Conservation (phyloP, 1,140 invertebrate genomes). For the Eciton burchellii region DNA sequence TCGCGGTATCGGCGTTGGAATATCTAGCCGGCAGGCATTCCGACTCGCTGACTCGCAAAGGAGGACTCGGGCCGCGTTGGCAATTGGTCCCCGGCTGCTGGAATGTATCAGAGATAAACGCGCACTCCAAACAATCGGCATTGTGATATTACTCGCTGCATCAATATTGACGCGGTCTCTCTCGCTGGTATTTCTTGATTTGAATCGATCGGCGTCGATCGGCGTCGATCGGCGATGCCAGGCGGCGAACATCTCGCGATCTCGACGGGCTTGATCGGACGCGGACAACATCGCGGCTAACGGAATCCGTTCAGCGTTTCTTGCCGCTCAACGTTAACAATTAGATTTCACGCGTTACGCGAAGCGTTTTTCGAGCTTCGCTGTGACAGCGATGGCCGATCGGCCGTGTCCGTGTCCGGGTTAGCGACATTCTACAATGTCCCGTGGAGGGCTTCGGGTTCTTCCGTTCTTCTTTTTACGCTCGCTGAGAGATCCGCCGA, state of each 20-base stretch:
- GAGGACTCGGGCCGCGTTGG: slow-evolving; percentile 66
- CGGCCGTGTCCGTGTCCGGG: not conserved
- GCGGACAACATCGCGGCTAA: not conserved
- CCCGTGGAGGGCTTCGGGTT: not conserved
- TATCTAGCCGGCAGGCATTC: slow-evolving; percentile 79
- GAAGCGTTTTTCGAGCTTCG: not conserved
- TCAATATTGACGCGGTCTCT: slow-evolving; percentile 51
- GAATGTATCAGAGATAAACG: slow-evolving; percentile 77
- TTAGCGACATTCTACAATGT: slow-evolving; percentile 43
- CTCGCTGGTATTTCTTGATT: not conserved
- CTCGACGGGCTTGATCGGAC: not conserved
- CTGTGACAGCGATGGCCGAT: not conserved
- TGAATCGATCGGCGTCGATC: not conserved
- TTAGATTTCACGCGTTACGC: not conserved
- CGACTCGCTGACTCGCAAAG: slow-evolving; percentile 79
- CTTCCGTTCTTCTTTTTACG: not conserved
- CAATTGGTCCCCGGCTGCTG: slow-evolving; percentile 69
- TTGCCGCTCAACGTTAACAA: not conserved
- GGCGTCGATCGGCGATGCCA: not conserved
- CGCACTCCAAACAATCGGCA: slow-evolving; percentile 42
- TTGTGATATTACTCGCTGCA: slow-evolving; percentile 46
- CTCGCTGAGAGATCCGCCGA: not conserved
- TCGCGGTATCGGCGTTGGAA: slow-evolving; percentile 63
- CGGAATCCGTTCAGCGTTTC: not conserved
- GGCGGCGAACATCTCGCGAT: not conserved